phyloP scores from a whole-genome alignment of 2,888 invertebrate genomes.

The Bruchidius siliquastri region DNA sequence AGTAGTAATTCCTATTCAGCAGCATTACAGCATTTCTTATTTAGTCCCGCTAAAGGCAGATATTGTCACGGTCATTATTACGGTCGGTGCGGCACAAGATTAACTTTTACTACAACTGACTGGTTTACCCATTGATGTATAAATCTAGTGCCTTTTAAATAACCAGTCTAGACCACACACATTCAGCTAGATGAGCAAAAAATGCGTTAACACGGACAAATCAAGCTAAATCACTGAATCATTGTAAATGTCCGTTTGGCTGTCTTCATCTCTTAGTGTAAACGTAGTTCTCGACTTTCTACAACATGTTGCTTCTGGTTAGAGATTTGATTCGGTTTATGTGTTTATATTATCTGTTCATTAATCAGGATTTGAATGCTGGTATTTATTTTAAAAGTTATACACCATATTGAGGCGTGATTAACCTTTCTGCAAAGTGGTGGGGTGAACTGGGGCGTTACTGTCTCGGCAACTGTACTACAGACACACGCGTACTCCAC shows the following conservation, averaged over 20 bases:
- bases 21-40: background rate
- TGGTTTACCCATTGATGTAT: background rate
- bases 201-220: background rate
- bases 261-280: conserved; percentile 4
- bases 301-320: too few relatives aligned
- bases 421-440: too few relatives aligned
- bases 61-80: background rate
- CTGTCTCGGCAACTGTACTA: too few relatives aligned
- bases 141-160: background rate
- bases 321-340: too few relatives aligned
- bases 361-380: too few relatives aligned
- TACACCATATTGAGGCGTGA: too few relatives aligned
- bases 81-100: background rate
- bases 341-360: too few relatives aligned
- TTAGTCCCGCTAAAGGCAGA: background rate
- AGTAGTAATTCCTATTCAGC: too few relatives aligned
- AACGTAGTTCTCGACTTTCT: too few relatives aligned
- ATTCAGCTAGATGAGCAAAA: background rate
- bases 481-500: too few relatives aligned
- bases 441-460: too few relatives aligned
- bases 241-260: background rate
- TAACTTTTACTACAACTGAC: background rate
- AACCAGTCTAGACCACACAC: background rate
- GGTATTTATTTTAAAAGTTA: too few relatives aligned
- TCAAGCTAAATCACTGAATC: background rate